Base-by-base conservation (phyloP, 1,140 invertebrate species). In the Drosophila arawakana region DNA sequence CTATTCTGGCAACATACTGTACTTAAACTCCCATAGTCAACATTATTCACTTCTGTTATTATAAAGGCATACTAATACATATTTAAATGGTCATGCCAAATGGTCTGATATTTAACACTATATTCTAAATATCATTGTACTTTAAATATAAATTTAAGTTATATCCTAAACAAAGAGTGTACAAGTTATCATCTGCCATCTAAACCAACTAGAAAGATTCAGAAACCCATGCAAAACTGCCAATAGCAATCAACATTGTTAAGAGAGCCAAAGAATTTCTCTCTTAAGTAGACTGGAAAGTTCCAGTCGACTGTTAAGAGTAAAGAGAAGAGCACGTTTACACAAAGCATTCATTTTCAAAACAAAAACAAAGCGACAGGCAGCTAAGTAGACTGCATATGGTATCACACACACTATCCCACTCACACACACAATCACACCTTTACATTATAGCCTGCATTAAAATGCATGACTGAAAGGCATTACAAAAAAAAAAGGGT, bases 381-480 rank as follows among this genome's bases (percentile, higher is more conserved):
- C 54, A 50, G 58, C 55, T 52, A 59, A 66, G 68, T 57, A 60
- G 68, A 34, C 39, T 59, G 52, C 67, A 57, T 74, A 61, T 69
- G 63, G 10, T 59, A 35, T 4, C 49, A 41, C 44, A 37, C 35
- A 34, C 58, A 62, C 58, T 50, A 65, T 13, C 37, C 37, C 11
- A 66, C 46, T 11, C 44, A 66, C 34, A 61, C 9, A 30, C 7
- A 47, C 25, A 69, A 15, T 34, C 35, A 34, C 13, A 69, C 30
- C 37, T 25, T 39, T 54, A 25, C 15, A 52, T 37, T 25, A 46
- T 34, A 43, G 60, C 34, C 55, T 85, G 55, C 63, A 52, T 60
- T 50, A 68, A 68, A 78, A 80, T 69, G 72, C 67, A 67, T 74
- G 70, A 37, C 80, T 68, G 71, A 70, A 74, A 77, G 70, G 63